Percentiles rank a stretch among this genome's conserved stretches.
Conservation (phyloP, 2,113 vertebrate genomes). For the Tetrao urogallus region DNA sequence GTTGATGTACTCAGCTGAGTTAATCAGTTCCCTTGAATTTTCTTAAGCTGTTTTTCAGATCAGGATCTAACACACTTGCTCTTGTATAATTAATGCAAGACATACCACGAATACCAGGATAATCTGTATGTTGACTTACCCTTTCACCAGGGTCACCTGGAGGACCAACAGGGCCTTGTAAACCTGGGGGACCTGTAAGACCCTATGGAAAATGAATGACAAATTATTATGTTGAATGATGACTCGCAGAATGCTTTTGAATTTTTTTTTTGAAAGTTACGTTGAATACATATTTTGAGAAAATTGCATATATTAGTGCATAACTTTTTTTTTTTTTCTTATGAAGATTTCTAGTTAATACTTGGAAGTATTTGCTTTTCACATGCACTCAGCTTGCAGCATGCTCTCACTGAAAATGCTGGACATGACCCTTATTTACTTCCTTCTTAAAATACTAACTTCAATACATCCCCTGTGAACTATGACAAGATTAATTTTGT, state of each 20-base stretch:
- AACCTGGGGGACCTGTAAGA: slow-evolving; percentile 91
- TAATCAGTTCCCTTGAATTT: background rate
- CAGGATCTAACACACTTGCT: background rate
- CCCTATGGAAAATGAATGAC: slow-evolving; percentile 80
- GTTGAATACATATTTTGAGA: background rate
- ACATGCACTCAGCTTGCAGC: background rate
- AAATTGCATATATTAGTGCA: background rate
- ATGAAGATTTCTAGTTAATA: background rate
- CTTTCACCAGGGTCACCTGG: slow-evolving; percentile 93
- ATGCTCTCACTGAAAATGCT: background rate
- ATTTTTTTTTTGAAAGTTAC: background rate
- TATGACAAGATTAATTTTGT: background rate
- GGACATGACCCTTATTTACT: background rate
- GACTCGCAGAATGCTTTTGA: background rate
- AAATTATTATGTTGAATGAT: background rate
- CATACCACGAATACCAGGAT: background rate
- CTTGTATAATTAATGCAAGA: background rate
- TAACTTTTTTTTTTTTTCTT: background rate
- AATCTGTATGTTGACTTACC: slow-evolving; percentile 79
- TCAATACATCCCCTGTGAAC: background rate
- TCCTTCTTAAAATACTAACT: background rate
- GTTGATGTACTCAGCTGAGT: background rate
- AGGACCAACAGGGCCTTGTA: slow-evolving; percentile 90
- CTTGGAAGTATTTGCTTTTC: background rate
- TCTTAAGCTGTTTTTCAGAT: background rate